phyloP scores from a whole-genome alignment of 2,113 vertebrate species.

The Myiagra hebetior region DNA sequence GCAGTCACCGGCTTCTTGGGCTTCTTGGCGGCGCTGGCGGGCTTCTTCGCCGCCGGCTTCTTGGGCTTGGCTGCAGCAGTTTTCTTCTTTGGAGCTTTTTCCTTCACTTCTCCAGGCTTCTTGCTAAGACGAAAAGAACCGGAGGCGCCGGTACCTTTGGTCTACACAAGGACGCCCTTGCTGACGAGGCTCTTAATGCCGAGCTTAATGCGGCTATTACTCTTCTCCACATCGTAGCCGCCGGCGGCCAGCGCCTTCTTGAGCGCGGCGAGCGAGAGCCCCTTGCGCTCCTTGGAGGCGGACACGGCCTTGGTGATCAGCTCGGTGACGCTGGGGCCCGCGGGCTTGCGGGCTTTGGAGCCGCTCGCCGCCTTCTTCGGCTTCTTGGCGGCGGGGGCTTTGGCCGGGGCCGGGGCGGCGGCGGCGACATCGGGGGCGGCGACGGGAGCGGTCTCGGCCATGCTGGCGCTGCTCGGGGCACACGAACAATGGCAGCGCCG shows the following conservation, averaged over 20 bases:
- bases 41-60: neutral
- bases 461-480: accelerated
- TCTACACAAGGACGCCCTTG: constrained; percentile 65
- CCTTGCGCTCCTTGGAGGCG: constrained; percentile 74
- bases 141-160: constrained; percentile 68
- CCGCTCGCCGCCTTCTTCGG: constrained; percentile 45
- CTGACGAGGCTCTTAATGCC: constrained; percentile 59
- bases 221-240: constrained; percentile 84
- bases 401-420: neutral
- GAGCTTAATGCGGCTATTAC: constrained; percentile 72
- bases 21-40: neutral
- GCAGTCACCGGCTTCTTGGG: neutral
- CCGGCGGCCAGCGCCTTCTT: constrained; percentile 78
- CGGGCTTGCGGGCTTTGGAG: constrained; percentile 52
- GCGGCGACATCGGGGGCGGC: neutral
- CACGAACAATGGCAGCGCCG: accelerated
- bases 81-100: neutral
- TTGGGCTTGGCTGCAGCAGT: neutral
- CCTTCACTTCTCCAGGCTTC: neutral
- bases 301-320: constrained; percentile 77
- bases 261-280: constrained; percentile 70
- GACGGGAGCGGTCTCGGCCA: neutral
- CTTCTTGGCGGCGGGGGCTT: constrained; percentile 52
- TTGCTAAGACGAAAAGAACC: constrained; percentile 63
- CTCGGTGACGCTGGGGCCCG: constrained; percentile 64